Conservation (phyloP, 2,113 vertebrate genomes). For the Mirza zaza region DNA sequence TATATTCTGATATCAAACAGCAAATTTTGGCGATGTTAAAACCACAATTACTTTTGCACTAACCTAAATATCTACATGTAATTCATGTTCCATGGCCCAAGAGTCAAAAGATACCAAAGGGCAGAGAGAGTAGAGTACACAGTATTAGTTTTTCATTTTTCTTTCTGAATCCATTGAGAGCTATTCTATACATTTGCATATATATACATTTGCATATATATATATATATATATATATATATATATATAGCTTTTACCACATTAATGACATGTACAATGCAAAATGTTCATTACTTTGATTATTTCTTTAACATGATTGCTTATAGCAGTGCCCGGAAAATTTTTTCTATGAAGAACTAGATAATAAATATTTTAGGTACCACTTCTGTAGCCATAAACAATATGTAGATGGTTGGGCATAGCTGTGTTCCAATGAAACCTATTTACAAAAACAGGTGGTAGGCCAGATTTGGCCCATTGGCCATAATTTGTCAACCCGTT, state of each 20-base stretch:
- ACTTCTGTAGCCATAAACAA: neutral
- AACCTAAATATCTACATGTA: neutral
- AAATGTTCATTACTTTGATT: neutral
- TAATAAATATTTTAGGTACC: neutral
- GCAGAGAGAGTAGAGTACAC: neutral
- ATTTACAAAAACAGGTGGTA: neutral
- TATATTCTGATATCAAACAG: too few species aligned
- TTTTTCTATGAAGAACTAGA: neutral
- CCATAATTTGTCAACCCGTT: neutral
- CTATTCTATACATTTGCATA: neutral
- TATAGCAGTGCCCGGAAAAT: neutral
- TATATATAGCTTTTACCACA: neutral
- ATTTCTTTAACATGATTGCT: neutral
- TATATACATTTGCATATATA: neutral
- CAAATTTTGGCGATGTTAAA: too few species aligned
- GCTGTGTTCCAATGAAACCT: neutral
- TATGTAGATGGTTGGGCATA: neutral
- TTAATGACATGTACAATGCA: neutral
- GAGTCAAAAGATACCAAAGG: neutral
- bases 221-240: neutral
- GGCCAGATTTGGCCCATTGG: neutral
- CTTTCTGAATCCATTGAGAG: neutral
- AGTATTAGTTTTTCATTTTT: neutral
- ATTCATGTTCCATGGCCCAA: neutral
- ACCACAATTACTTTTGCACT: too few species aligned